These are phyloP conservation scores for Eupithecia insigniata DNA, from an alignment of 2,888 invertebrate genomes.

Conservation along the genomic window DNA sequence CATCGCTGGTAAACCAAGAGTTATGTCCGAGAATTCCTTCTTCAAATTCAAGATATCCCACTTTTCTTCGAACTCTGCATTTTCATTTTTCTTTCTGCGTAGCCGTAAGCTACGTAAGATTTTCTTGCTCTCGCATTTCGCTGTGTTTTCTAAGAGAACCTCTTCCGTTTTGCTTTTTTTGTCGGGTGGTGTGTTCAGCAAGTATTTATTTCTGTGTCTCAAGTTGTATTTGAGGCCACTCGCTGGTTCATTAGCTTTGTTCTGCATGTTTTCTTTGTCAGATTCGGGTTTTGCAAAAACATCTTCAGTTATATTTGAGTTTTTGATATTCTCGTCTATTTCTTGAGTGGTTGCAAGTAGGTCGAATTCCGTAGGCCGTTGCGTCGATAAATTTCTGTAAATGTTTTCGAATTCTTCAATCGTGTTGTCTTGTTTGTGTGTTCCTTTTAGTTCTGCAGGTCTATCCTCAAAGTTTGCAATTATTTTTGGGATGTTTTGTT, in stretches of 20 bases:
- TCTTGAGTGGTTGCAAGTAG: slow-evolving; percentile 56
- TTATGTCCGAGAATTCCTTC: slow-evolving; percentile 72
- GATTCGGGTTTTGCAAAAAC: slow-evolving; percentile 30
- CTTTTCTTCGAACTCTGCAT: slow-evolving; percentile 52
- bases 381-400: slow-evolving; percentile 66
- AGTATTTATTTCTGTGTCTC: slow-evolving; percentile 51
- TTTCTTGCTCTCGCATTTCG: slow-evolving; percentile 55
- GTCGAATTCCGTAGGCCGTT: slow-evolving; percentile 73
- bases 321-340: slow-evolving; percentile 8
- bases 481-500: slow-evolving; percentile 1
- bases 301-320: slow-evolving; percentile 9
- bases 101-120: slow-evolving; percentile 63
- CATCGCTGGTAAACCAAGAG: slow-evolving; percentile 63
- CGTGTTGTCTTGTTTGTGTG: slow-evolving; percentile 57
- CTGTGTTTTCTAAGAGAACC: slow-evolving; percentile 50
- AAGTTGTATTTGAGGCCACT: slow-evolving; percentile 63
- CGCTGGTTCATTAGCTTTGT: slow-evolving; percentile 14
- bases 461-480: not conserved
- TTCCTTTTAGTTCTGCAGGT: slow-evolving; percentile 39
- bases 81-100: slow-evolving; percentile 57
- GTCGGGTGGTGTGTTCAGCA: slow-evolving; percentile 24
- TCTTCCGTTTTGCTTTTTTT: slow-evolving; percentile 45
- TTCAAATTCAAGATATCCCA: slow-evolving; percentile 72
- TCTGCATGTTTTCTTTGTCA: slow-evolving; percentile 32
- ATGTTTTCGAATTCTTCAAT: slow-evolving; percentile 73